Conservation (phyloP, 2,888 invertebrate genomes). For the Dugesia japonica region DNA sequence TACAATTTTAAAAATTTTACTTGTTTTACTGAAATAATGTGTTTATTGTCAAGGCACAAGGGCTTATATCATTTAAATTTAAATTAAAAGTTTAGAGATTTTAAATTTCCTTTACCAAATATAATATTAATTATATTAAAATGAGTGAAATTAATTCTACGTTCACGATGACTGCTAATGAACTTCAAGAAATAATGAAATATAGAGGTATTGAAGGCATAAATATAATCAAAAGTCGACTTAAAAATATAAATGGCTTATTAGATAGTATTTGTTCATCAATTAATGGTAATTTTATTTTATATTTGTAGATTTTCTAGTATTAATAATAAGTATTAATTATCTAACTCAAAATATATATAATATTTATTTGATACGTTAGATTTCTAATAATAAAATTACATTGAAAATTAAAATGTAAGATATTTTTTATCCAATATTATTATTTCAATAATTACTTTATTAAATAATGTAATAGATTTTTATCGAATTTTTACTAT, state of each 20-base stretch:
- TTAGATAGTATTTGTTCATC: neutral
- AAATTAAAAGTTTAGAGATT: no score
- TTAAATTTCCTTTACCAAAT: no score
- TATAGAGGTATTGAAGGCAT: neutral
- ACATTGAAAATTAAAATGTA: neutral
- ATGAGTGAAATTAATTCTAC: neutral
- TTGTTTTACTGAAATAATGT: neutral
- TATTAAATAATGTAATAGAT: no score
- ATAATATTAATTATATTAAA: no score
- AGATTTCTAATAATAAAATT: neutral
- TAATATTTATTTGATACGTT: neutral
- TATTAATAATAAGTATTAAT: neutral
- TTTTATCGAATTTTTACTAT: no score
- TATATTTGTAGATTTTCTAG: neutral
- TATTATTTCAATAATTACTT: neutral
- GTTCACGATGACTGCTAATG: neutral
- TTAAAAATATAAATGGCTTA: slow-evolving; percentile 7
- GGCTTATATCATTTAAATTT: neutral
- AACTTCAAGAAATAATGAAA: slow-evolving; percentile 5
- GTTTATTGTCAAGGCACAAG: slow-evolving; percentile 2
- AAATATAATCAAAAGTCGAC: neutral
- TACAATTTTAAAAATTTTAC: no score
- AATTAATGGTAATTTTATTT: neutral
- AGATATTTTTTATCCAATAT: neutral
- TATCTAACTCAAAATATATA: neutral